phyloP scores from a whole-genome alignment of 2,797 vertebrate genomes.

The Mormyrops boulengeri region DNA sequence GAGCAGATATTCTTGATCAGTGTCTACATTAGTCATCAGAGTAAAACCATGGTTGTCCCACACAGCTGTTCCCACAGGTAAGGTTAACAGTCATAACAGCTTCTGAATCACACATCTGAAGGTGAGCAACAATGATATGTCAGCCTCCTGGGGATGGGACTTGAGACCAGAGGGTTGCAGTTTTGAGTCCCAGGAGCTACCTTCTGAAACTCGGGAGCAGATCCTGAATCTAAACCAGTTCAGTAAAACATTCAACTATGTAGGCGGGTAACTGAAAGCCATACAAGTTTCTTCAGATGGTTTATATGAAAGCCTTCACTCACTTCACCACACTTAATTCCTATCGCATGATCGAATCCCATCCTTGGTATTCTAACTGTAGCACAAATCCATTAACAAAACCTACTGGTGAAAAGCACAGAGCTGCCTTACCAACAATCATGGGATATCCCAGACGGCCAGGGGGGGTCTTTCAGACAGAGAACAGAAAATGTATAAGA shows the following conservation, averaged over 20 bases:
- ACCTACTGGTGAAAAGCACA: not conserved
- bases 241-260: not conserved
- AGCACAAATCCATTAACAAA: not conserved
- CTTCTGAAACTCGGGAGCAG: not conserved
- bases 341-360: not conserved
- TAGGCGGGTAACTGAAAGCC: not conserved
- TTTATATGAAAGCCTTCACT: not conserved
- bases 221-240: not conserved
- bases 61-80: not conserved
- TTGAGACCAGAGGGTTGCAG: not conserved
- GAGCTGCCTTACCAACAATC: not conserved
- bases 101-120: not conserved
- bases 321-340: not conserved
- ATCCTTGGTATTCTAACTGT: not conserved
- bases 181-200: not conserved
- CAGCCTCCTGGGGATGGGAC: not conserved
- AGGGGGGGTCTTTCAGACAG: not conserved
- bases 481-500: not conserved
- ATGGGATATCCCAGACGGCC: not conserved
- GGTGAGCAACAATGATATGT: not conserved
- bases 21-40: not conserved
- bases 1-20: not conserved
- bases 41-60: not conserved
- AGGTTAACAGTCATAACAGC: not conserved
- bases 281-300: not conserved